Conservation (phyloP, 2,797 vertebrate genomes). For the Buceros bicornis region DNA sequence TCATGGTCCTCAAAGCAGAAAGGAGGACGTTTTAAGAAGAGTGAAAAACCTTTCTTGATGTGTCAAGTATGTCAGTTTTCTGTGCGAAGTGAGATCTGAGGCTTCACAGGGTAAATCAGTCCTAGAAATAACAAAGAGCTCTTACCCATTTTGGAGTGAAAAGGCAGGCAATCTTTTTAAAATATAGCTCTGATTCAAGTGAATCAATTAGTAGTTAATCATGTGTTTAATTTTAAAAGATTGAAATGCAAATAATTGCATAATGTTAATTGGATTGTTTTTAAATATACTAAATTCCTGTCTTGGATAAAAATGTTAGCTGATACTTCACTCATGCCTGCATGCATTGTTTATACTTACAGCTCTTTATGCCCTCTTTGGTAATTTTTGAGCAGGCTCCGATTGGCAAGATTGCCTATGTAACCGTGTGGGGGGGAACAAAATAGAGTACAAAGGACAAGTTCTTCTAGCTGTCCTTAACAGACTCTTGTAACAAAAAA, state of each 20-base stretch:
- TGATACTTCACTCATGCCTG: background rate
- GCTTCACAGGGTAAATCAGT: background rate
- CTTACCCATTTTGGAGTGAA: background rate
- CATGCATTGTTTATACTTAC: background rate
- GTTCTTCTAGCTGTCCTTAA: background rate
- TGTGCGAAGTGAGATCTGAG: background rate
- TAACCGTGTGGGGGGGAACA: background rate
- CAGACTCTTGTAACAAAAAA: background rate
- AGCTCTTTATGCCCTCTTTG: background rate
- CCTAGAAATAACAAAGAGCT: background rate
- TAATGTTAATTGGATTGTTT: background rate
- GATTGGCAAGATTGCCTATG: background rate
- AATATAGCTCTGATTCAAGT: background rate
- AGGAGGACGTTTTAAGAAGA: background rate
- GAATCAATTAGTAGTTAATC: background rate
- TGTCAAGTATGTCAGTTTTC: background rate
- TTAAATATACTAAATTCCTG: background rate
- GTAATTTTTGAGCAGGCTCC: background rate
- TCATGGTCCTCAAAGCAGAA: background rate
- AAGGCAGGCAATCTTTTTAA: background rate
- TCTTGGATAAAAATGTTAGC: background rate
- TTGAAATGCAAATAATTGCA: conserved; percentile 27
- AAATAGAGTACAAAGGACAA: background rate
- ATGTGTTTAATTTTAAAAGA: background rate
- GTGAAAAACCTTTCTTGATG: background rate